Evolutionary conservation across 2,888 invertebrate genomes (phyloP), one percentile per base, ranked within the genome.

Genomic region (Tanytarsus gracilentus): DNA sequence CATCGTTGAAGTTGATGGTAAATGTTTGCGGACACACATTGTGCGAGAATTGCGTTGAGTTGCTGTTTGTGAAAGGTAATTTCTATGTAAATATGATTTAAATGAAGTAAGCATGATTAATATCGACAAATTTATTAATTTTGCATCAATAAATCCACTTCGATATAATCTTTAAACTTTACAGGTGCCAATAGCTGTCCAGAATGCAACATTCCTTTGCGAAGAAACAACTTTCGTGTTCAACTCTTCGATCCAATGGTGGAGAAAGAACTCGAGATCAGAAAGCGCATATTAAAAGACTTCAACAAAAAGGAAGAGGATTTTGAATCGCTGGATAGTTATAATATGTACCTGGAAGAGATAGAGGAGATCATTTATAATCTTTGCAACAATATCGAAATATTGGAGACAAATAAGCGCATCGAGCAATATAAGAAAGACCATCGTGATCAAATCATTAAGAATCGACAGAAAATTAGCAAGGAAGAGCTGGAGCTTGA

Each of bases 1-100:
- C 97, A 30, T 90, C 92, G 0, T 75, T 99, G 61, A 95, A 95
- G 72, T 81, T 99, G 78, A 88, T 98, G 91, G 97, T 98, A 63
- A 99, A 99, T 73, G 85, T 93, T 61, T 99, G 99, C 75, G 98
- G 98, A 27, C 99, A 99, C 77, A 89, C 94, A 36, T 77, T 99
- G 67, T 99, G 99, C 76, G 96, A 97, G 75, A 95, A 88, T 71
- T 98, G 98, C 76, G 96, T 99, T 30, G 96, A 97, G 71, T 78
- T 96, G 63, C 76, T 99, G 27, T 99, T 98, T 76, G 80, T 95
- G 16, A 95, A 98, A 83, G 99, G 89, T 86, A 75, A n/a, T n/a
- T n/a, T n/a, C n/a, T n/a, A n/a, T n/a, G n/a, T n/a, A n/a, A n/a
- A n/a, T n/a, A n/a, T n/a, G n/a, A n/a, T n/a, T n/a, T n/a, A n/a